Percentiles rank a stretch among this genome's conserved stretches.
phyloP scores from a whole-genome alignment of 2,113 vertebrate species.

The Antechinus flavipes region DNA sequence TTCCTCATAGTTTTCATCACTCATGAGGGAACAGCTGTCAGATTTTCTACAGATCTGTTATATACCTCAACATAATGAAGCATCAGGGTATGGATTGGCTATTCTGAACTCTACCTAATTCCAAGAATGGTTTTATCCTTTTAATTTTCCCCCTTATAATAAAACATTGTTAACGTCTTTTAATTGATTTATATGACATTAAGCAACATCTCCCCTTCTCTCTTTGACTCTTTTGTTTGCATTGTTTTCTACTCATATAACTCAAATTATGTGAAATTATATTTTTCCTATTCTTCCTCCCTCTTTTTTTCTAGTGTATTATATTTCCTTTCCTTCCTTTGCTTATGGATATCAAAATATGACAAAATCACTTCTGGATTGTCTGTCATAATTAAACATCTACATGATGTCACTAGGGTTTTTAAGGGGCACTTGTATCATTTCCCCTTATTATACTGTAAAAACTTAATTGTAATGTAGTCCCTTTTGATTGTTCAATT shows the following conservation, averaged over 20 bases:
- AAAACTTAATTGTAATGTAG: not conserved
- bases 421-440: not conserved
- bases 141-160: not conserved
- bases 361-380: not conserved
- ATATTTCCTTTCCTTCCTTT: not conserved
- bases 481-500: not conserved
- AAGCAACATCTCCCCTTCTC: not conserved
- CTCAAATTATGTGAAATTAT: not conserved
- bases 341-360: not conserved
- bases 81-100: not conserved
- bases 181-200: not conserved
- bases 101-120: not conserved
- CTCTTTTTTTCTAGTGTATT: not conserved
- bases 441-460: not conserved
- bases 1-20: not conserved
- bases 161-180: not conserved
- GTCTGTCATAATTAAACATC: not conserved
- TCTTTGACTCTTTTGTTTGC: not conserved
- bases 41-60: not conserved
- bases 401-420: not conserved
- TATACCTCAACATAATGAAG: not conserved
- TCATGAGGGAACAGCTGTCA: not conserved
- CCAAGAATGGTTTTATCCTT: not conserved
- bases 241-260: not conserved
- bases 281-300: not conserved